phyloP scores from a whole-genome alignment of 2,888 invertebrate genomes.

The Hoplodrina blanda region DNA sequence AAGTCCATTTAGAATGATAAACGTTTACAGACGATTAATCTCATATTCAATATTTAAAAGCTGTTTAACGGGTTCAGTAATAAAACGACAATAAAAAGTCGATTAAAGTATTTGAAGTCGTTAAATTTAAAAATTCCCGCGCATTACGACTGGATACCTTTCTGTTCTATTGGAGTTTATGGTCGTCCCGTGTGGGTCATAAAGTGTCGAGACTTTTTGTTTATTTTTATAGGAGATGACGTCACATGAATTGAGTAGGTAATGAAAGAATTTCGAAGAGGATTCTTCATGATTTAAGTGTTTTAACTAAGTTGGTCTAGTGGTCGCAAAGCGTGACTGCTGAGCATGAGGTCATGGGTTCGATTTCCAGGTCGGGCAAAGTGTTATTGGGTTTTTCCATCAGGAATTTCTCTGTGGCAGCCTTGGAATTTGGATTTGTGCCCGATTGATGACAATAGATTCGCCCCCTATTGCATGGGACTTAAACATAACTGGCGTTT shows the following conservation, averaged over 20 bases:
- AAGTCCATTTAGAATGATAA: constrained; percentile 25
- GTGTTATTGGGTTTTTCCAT: no score
- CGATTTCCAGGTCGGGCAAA: no score
- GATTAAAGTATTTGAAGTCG: constrained; percentile 78
- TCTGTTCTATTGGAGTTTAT: constrained; percentile 74
- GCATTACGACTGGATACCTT: constrained; percentile 68
- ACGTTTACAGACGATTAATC: constrained; percentile 74
- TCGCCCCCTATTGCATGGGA: no score
- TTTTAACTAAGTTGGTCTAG: neutral
- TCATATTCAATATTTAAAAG: constrained; percentile 78
- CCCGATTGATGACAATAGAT: no score
- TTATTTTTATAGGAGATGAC: constrained; percentile 68
- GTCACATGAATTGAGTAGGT: constrained; percentile 52
- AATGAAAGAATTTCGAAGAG: constrained; percentile 14
- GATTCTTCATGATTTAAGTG: neutral
- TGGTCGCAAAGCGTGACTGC: no score
- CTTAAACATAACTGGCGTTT: no score
- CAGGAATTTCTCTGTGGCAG: no score
- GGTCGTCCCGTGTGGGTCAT: constrained; percentile 72
- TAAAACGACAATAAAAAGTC: constrained; percentile 81
- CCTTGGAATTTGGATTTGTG: no score
- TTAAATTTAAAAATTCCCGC: constrained; percentile 78
- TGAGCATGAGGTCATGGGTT: no score
- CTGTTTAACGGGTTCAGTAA: constrained; percentile 74
- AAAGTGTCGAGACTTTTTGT: constrained; percentile 70